Percentiles rank a stretch among this genome's conserved stretches.
These are phyloP conservation scores for Dinocampus coccinellae DNA, from an alignment of 2,888 invertebrate genomes.

Conservation along the genomic window DNA sequence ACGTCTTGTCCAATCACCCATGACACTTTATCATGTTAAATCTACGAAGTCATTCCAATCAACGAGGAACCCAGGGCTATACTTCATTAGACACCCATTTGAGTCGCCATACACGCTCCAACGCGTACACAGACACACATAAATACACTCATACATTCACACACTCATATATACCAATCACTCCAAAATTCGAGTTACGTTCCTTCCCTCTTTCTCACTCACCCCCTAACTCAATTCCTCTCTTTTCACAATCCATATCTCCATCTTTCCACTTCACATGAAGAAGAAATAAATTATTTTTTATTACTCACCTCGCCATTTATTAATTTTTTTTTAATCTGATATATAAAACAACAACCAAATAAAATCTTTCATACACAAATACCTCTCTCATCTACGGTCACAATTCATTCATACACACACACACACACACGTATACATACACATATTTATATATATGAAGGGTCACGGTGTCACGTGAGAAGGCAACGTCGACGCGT, in stretches of 20 bases:
- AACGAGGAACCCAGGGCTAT: slow-evolving; percentile 42
- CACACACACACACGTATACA: background rate
- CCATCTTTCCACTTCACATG: slow-evolving; percentile 5
- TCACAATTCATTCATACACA: slow-evolving; percentile 5
- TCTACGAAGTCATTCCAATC: slow-evolving; percentile 49
- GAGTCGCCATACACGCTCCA: slow-evolving; percentile 23
- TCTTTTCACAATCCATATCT: background rate
- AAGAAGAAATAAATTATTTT: slow-evolving; percentile 30
- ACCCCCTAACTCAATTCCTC: background rate
- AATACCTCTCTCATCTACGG: slow-evolving; percentile 11
- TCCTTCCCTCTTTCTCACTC: background rate
- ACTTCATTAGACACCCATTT: slow-evolving; percentile 50
- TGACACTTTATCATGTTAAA: slow-evolving; percentile 48
- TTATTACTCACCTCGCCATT: slow-evolving; percentile 14
- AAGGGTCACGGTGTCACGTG: slow-evolving; percentile 53
- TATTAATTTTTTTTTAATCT: slow-evolving; percentile 5
- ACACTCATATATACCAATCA: background rate
- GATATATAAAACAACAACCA: slow-evolving; percentile 1
- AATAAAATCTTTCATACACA: slow-evolving; percentile 14
- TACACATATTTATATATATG: slow-evolving; percentile 5
- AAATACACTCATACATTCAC: background rate
- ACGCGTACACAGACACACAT: background rate
- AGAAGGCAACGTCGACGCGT: slow-evolving; percentile 52
- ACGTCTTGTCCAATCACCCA: slow-evolving; percentile 39
- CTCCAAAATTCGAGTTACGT: slow-evolving; percentile 10